Conservation (phyloP, 2,113 vertebrate genomes). For the Thamnaconus septentrionalis region DNA sequence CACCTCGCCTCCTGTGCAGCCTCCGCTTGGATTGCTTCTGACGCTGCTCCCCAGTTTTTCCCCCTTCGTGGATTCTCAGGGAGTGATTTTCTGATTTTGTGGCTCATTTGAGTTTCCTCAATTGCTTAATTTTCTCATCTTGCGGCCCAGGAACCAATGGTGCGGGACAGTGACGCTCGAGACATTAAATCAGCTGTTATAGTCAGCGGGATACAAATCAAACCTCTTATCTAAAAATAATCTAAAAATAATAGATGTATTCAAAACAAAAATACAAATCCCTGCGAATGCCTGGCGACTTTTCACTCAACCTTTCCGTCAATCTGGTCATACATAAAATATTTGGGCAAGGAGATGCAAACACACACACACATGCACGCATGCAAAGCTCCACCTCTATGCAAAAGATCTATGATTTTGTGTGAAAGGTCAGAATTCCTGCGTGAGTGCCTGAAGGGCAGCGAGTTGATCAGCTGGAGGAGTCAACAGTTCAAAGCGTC, state of each 20-base stretch:
- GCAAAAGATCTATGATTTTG: no score
- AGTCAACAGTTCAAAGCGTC: conserved; percentile 44
- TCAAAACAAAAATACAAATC: no score
- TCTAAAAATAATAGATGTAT: no score
- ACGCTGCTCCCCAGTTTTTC: background rate
- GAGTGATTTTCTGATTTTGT: background rate
- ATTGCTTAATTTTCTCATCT: conserved; percentile 12
- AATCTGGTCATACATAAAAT: no score
- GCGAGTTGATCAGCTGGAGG: conserved; percentile 24
- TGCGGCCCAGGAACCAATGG: conserved; percentile 15
- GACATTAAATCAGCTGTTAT: background rate
- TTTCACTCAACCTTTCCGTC: no score
- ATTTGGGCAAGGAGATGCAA: background rate
- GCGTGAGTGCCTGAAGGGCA: conserved; percentile 9
- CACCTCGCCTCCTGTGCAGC: conserved; percentile 1
- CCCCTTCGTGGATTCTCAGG: background rate
- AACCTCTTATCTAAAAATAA: no score
- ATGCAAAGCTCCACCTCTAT: background rate
- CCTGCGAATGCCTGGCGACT: no score
- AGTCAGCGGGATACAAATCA: no score
- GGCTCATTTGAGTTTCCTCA: background rate
- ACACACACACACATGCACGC: conserved; percentile 1
- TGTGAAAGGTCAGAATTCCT: conserved; percentile 7
- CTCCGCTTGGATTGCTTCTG: background rate
- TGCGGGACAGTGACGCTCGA: conserved; percentile 22